Conservation (phyloP, 2,797 vertebrate species). For the Champsocephalus gunnari region DNA sequence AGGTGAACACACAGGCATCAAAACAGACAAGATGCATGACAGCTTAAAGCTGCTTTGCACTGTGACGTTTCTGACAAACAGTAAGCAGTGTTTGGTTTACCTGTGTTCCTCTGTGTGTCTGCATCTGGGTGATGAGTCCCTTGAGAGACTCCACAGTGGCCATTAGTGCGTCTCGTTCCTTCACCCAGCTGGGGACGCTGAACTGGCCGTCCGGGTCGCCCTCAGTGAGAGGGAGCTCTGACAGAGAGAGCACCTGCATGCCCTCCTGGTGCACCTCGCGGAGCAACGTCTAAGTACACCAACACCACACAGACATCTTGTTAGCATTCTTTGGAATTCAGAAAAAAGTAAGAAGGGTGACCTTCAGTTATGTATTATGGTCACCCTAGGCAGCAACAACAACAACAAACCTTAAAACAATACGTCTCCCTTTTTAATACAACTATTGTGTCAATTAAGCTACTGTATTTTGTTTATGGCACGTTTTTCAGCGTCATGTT, state of each 20-base stretch:
- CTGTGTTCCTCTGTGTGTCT: conserved; percentile 84
- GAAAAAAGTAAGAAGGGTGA: background rate
- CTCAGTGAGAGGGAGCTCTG: conserved; percentile 85
- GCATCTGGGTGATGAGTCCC: conserved; percentile 90
- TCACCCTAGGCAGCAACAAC: background rate
- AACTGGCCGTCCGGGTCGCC: conserved; percentile 76
- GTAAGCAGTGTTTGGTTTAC: conserved; percentile 70
- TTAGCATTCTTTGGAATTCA: background rate
- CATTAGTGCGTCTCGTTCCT: conserved; percentile 89
- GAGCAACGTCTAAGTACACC: conserved; percentile 86
- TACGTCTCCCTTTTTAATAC: background rate
- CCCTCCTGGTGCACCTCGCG: conserved; percentile 96
- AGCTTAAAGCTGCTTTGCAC: background rate
- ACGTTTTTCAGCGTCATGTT: background rate
- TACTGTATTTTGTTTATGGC: background rate
- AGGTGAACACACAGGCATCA: background rate
- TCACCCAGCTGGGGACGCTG: conserved; percentile 80
- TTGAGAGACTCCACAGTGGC: conserved; percentile 89
- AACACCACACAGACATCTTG: conserved; percentile 17
- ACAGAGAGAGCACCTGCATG: conserved; percentile 94
- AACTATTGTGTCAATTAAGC: background rate
- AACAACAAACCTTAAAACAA: background rate
- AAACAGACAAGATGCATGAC: background rate
- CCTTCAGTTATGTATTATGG: background rate
- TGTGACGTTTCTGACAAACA: background rate